Evolutionary conservation across 2,113 vertebrate species (phyloP).

Genomic region (Bos indicus): DNA sequence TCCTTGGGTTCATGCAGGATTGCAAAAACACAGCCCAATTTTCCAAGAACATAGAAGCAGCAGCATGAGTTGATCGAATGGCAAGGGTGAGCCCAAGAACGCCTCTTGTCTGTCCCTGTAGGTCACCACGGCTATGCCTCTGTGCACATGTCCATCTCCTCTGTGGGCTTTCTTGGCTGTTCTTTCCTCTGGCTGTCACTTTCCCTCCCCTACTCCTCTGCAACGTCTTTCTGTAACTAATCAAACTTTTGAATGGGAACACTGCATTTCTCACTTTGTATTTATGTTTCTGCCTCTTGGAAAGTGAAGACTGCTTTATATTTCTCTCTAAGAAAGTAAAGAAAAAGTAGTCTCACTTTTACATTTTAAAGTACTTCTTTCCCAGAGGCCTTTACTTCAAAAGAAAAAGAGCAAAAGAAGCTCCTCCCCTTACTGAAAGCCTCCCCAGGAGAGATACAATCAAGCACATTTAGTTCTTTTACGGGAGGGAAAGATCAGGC

Average conservation of each 20-base stretch:
- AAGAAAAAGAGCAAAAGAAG: neutral
- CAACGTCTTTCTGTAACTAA: neutral
- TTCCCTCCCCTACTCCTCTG: neutral
- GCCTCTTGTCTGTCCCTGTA: neutral
- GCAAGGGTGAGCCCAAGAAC: neutral
- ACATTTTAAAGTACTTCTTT: neutral
- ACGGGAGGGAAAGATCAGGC: neutral
- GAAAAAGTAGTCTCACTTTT: neutral
- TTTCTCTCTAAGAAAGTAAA: neutral
- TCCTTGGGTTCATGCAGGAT: neutral
- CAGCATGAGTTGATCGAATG: neutral
- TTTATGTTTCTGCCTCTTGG: neutral
- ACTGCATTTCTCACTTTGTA: neutral
- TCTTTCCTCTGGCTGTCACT: neutral
- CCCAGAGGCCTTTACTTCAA: neutral
- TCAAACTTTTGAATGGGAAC: neutral
- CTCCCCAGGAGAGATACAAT: neutral
- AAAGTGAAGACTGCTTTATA: neutral
- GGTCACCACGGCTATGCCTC: fast-evolving
- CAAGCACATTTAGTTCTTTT: neutral
- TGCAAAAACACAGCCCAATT: neutral
- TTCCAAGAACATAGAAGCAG: neutral
- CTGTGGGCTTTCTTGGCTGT: neutral
- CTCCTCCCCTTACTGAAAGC: neutral
- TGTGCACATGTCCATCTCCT: fast-evolving